Conservation (phyloP, 2,888 invertebrate genomes). For the Agriopis aurantiaria region DNA sequence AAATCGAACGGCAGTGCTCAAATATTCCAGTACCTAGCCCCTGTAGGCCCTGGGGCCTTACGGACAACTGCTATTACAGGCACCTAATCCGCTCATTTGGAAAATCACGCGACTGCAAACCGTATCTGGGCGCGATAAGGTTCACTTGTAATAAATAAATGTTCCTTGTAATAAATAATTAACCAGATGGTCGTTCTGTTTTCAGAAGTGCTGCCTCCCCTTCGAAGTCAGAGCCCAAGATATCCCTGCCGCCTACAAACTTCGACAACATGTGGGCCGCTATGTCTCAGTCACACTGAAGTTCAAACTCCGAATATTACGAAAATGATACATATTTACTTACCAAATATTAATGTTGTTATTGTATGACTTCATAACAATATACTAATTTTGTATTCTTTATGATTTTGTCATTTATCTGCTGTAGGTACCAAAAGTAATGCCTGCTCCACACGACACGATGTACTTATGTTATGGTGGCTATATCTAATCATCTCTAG, state of each 20-base stretch:
- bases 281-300: constrained; percentile 75
- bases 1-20: not conserved
- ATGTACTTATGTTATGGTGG: no score
- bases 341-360: not conserved
- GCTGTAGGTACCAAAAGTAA: not conserved
- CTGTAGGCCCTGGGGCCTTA: no score
- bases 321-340: not conserved
- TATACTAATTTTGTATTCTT: not conserved
- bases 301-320: constrained; percentile 2
- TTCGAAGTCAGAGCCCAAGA: constrained; percentile 69
- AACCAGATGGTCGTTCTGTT: constrained; percentile 5
- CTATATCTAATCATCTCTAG: no score
- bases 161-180: not conserved
- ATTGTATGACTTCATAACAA: not conserved
- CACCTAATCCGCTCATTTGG: no score
- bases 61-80: no score
- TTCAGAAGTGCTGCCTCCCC: constrained; percentile 76
- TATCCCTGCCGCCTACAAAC: constrained; percentile 67
- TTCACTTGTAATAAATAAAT: no score
- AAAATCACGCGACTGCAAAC: no score
- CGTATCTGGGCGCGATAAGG: no score
- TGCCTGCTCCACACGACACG: not conserved
- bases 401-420: not conserved
- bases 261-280: constrained; percentile 78
- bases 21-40: no score